Evolutionary conservation across 2,797 vertebrate species (phyloP).

Genomic region (Benthosema pterotum): DNA sequence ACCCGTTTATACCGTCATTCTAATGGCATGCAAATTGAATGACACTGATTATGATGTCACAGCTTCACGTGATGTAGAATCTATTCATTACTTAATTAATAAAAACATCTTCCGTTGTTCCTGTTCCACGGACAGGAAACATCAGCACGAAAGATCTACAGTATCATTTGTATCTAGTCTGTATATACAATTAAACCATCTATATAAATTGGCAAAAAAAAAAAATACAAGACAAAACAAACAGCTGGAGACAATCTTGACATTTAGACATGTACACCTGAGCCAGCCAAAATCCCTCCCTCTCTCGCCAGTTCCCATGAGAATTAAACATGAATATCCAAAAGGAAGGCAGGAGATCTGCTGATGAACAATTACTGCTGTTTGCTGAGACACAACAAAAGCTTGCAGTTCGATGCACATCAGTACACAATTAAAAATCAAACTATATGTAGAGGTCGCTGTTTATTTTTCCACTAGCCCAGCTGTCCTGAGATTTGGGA

Average conservation of each 20-base stretch:
- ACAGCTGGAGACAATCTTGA: background rate
- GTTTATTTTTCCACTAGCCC: constrained; percentile 53
- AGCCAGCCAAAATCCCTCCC: constrained; percentile 19
- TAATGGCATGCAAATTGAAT: constrained; percentile 4
- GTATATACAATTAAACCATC: too few species aligned
- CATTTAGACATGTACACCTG: constrained; percentile 8
- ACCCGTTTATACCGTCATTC: constrained; percentile 49
- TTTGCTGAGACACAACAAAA: constrained; percentile 52
- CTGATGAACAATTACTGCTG: constrained; percentile 44
- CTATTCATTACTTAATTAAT: background rate
- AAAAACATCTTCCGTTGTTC: background rate
- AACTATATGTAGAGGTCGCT: constrained; percentile 22
- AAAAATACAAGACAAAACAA: background rate
- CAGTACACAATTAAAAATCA: constrained; percentile 54
- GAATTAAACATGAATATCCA: constrained; percentile 39
- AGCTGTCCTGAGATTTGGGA: constrained; percentile 42
- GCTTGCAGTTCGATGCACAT: constrained; percentile 44
- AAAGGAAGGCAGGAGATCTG: constrained; percentile 37
- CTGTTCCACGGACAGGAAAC: background rate
- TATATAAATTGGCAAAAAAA: background rate
- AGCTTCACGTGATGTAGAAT: background rate
- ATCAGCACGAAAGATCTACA: background rate
- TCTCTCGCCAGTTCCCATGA: background rate
- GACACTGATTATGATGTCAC: constrained; percentile 25
- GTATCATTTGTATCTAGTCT: background rate